Evolutionary conservation across 1,140 invertebrate genomes (phyloP), one percentile per base, ranked within the genome.

Genomic region (Zaprionus nigranus): DNA sequence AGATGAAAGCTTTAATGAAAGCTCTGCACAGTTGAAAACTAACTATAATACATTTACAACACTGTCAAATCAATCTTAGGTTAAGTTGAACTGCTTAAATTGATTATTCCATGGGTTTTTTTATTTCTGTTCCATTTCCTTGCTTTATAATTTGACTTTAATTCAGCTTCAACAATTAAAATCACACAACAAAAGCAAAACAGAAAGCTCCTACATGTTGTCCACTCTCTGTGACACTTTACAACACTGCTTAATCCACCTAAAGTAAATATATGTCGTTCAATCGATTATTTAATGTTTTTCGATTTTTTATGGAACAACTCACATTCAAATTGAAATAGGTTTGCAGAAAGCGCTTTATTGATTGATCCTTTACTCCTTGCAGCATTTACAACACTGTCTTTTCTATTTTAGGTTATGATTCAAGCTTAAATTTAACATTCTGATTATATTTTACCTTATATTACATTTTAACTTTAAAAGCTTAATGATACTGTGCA

Each of bases 371-470:
- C 3, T 0, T 0, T 11, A 30, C 28, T 30, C 2, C 7, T 9
- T 9, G 0, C 9, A 1, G 28, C 7, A 0, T 40, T 40, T n/a
- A 6, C 38, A 40, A 40, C 38, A 40, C 38, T 40, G 38, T n/a
- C n/a, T n/a, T 0, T 7, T 2, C 15, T 5, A 40, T 40, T 40
- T 40, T 6, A 7, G 6, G 5, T n/a, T n/a, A 40, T n/a, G n/a
- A 7, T 7, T n/a, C 0, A 0, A 0, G 15, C 1, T 40, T n/a
- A 6, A 40, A n/a, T n/a, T n/a, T 0, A 15, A 0, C 1, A 40
- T 40, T 40, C 5, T 24, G 24, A 2, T n/a, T 6, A 40, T 5
- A 2, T 5, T 40, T n/a, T n/a, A n/a, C n/a, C n/a, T n/a, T n/a
- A n/a, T n/a, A n/a, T n/a, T n/a, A n/a, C n/a, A n/a, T n/a, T n/a